These are phyloP conservation scores for Chelidonichthys spinosus DNA, from an alignment of 2,797 vertebrate species.

Conservation along the genomic window DNA sequence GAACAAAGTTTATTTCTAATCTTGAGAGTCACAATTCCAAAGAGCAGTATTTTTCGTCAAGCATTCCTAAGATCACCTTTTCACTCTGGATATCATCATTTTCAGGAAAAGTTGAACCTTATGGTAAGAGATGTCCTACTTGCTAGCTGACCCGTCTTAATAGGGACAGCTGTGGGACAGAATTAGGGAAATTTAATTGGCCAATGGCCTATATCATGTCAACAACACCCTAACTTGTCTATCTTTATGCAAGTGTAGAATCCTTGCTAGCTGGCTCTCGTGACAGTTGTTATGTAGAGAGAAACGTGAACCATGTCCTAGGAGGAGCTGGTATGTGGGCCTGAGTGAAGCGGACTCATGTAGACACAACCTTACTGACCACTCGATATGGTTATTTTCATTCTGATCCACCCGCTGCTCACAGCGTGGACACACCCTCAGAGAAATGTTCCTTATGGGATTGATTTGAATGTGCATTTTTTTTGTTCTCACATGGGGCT, in stretches of 20 bases:
- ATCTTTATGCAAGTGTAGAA: conserved; percentile 52
- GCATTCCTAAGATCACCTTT: conserved; percentile 1
- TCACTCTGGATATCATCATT: background rate
- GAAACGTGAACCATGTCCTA: conserved; percentile 72
- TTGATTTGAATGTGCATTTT: conserved; percentile 36
- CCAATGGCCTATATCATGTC: conserved; percentile 25
- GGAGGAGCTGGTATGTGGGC: conserved; percentile 63
- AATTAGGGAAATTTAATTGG: conserved; percentile 44
- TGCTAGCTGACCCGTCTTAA: background rate
- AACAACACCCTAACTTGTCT: conserved; percentile 44
- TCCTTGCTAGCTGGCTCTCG: conserved; percentile 45
- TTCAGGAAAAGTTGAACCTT: background rate
- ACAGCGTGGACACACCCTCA: conserved; percentile 6
- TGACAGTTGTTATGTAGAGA: conserved; percentile 69
- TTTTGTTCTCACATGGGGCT: conserved; percentile 19
- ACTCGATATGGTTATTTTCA: conserved; percentile 41
- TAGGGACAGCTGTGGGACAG: conserved; percentile 34
- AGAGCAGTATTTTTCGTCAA: background rate
- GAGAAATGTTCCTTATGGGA: conserved; percentile 25
- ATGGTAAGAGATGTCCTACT: background rate
- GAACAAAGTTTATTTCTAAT: conserved; percentile 10
- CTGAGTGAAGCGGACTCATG: conserved; percentile 45
- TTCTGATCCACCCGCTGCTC: conserved; percentile 43
- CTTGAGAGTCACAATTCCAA: conserved; percentile 10
- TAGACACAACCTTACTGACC: conserved; percentile 48